Evolutionary conservation across 2,888 invertebrate genomes (phyloP).

Genomic region (Lomographa bimaculata): DNA sequence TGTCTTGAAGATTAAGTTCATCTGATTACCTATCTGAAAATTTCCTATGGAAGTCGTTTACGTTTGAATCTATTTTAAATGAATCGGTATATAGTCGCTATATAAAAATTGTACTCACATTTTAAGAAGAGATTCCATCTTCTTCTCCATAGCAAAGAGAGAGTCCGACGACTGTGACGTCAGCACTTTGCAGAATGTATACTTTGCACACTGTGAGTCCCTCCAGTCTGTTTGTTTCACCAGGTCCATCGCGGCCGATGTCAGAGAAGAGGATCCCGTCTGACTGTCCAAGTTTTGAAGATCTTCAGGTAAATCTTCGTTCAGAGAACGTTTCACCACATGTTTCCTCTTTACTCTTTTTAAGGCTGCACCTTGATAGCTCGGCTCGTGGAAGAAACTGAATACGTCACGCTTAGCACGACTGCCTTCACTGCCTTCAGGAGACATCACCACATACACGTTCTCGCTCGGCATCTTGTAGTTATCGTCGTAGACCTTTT

Average conservation of each 20-base stretch:
- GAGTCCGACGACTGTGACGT: slow-evolving; percentile 87
- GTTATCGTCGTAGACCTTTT: slow-evolving; percentile 74
- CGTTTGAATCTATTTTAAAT: no score
- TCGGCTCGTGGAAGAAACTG: slow-evolving; percentile 50
- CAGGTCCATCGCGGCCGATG: slow-evolving; percentile 71
- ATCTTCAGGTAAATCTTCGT: slow-evolving; percentile 69
- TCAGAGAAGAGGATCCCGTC: slow-evolving; percentile 54
- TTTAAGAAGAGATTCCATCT: slow-evolving; percentile 88
- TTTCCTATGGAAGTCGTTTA: no score
- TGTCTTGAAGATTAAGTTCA: no score
- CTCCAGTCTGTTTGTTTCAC: slow-evolving; percentile 86
- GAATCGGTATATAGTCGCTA: no score
- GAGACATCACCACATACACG: slow-evolving; percentile 79
- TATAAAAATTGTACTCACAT: slow-evolving; percentile 83
- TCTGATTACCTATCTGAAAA: no score
- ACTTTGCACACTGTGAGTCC: slow-evolving; percentile 90
- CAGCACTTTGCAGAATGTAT: slow-evolving; percentile 90
- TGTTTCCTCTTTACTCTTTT: slow-evolving; percentile 56
- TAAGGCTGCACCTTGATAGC: slow-evolving; percentile 45
- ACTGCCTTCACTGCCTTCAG: slow-evolving; percentile 55
- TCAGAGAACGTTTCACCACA: slow-evolving; percentile 58
- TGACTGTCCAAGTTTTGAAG: slow-evolving; percentile 62
- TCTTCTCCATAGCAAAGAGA: slow-evolving; percentile 90
- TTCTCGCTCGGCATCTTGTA: slow-evolving; percentile 82
- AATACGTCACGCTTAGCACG: slow-evolving; percentile 64